Evolutionary conservation across 2,797 vertebrate species (phyloP).

Genomic region (Acipenser transmontanus): DNA sequence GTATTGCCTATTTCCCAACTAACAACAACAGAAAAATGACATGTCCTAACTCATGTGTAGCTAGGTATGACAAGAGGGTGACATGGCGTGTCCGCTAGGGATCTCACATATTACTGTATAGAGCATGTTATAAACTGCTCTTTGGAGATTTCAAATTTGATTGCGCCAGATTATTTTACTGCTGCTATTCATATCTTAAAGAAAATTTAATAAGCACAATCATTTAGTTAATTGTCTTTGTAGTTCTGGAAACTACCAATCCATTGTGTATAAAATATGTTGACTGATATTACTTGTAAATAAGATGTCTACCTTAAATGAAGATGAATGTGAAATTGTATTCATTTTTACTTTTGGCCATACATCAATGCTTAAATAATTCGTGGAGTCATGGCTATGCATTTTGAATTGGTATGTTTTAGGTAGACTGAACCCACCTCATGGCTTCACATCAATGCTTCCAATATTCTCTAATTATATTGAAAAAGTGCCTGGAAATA

Average conservation of each 20-base stretch:
- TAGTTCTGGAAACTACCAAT: slow-evolving; percentile 2
- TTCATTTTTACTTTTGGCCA: slow-evolving; percentile 23
- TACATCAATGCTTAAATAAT: slow-evolving; percentile 23
- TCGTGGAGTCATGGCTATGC: slow-evolving; percentile 3
- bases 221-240: slow-evolving; percentile 4
- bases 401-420: neutral
- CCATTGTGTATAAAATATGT: slow-evolving; percentile 18
- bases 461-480: slow-evolving; percentile 10
- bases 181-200: neutral
- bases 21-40: too few species aligned
- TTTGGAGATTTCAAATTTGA: too few species aligned
- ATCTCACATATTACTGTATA: too few species aligned
- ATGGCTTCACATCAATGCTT: neutral
- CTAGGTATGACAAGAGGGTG: too few species aligned
- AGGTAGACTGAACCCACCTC: neutral
- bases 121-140: too few species aligned
- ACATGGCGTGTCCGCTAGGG: too few species aligned
- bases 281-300: slow-evolving; percentile 22
- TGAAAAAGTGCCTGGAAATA: slow-evolving; percentile 9
- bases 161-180: too few species aligned
- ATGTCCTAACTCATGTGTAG: too few species aligned
- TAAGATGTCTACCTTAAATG: slow-evolving; percentile 20
- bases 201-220: neutral
- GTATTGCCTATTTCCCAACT: too few species aligned
- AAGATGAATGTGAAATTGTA: slow-evolving; percentile 21